Percentiles rank a stretch among this genome's conserved stretches.
Evolutionary conservation across 2,797 vertebrate species (phyloP).

Genomic region (Hyperoplus immaculatus): DNA sequence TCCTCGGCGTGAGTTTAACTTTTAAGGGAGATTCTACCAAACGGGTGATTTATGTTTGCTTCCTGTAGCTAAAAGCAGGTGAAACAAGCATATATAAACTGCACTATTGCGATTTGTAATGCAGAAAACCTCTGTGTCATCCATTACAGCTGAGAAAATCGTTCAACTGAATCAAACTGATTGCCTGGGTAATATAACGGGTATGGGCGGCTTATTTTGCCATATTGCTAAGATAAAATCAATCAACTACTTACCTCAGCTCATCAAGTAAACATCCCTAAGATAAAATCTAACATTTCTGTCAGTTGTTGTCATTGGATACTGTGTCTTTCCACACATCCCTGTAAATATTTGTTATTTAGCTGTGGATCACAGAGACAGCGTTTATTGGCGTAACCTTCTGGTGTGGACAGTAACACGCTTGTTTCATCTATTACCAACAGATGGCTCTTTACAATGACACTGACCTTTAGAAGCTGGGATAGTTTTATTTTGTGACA

Average conservation of each 20-base stretch:
- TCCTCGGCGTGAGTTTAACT: not conserved
- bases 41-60: conserved; percentile 12
- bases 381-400: conserved; percentile 72
- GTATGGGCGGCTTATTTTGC: conserved; percentile 11
- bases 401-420: conserved; percentile 54
- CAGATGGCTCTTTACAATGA: conserved; percentile 79
- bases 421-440: conserved; percentile 74
- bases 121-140: not conserved
- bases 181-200: conserved; percentile 11
- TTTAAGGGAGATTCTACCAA: conserved; percentile 18
- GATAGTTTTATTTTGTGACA: conserved; percentile 69
- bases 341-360: conserved; percentile 63
- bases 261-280: conserved; percentile 35
- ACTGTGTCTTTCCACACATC: conserved; percentile 34
- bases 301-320: conserved; percentile 23
- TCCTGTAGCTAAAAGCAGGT: conserved; percentile 8
- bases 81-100: conserved; percentile 4
- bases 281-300: conserved; percentile 42
- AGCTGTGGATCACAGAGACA: conserved; percentile 64
- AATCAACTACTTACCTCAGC: conserved; percentile 18
- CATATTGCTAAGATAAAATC: conserved; percentile 24
- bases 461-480: conserved; percentile 69
- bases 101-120: conserved; percentile 10
- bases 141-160: conserved; percentile 11
- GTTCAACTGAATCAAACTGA: conserved; percentile 24